Percentiles rank a stretch among this genome's conserved stretches.
Evolutionary conservation across 2,888 invertebrate species (phyloP).

Genomic region (Pardosa pseudoannulata): DNA sequence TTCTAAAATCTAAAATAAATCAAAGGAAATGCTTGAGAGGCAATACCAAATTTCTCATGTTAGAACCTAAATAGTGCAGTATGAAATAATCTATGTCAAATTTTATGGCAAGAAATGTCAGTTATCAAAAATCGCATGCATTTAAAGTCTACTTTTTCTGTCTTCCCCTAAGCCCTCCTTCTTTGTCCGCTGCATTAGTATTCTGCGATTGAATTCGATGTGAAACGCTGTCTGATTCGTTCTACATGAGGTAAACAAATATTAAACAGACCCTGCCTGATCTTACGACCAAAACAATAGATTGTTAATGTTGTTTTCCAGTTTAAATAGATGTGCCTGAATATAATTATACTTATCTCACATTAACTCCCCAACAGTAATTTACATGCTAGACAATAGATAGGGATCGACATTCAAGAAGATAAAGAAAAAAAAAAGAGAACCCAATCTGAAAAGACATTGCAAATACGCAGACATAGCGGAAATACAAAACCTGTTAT

Average conservation of each 20-base stretch:
- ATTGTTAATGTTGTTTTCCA: conserved; percentile 2
- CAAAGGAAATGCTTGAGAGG: too few relatives aligned
- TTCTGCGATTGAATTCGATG: background rate
- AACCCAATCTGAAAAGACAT: background rate
- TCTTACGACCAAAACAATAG: background rate
- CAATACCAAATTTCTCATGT: too few relatives aligned
- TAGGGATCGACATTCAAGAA: conserved; percentile 2
- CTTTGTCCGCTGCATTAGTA: background rate
- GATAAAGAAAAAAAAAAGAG: too few relatives aligned
- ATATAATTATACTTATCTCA: conserved; percentile 10
- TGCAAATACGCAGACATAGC: background rate
- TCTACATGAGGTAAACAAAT: background rate
- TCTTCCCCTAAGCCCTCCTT: too few relatives aligned
- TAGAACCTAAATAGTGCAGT: too few relatives aligned
- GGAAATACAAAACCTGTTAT: conserved; percentile 4
- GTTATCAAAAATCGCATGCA: too few relatives aligned
- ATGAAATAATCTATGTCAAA: too few relatives aligned
- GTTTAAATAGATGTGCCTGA: background rate
- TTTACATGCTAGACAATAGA: background rate
- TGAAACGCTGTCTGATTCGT: background rate
- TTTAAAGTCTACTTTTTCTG: too few relatives aligned
- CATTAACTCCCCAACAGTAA: background rate
- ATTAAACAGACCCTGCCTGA: background rate
- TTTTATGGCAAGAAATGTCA: too few relatives aligned
- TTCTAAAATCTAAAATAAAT: too few relatives aligned